Conservation (phyloP, 2,113 vertebrate genomes). For the Actenoides hombroni region DNA sequence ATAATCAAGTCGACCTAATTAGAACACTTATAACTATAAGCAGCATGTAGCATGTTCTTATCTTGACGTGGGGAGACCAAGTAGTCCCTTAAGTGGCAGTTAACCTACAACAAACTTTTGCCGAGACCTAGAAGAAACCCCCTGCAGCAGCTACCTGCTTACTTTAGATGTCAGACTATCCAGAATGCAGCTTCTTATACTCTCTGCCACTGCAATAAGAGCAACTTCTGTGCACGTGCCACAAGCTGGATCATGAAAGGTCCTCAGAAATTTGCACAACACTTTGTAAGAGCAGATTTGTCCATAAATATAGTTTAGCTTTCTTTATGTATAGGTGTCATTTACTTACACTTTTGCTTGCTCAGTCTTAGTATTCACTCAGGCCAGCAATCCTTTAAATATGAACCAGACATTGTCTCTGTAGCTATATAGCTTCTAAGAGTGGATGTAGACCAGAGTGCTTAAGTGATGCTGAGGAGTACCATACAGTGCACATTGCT, state of each 20-base stretch:
- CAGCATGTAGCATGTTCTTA: conserved; percentile 43
- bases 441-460: not conserved
- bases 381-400: not conserved
- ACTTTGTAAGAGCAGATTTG: not conserved
- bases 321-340: not conserved
- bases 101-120: conserved; percentile 10
- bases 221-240: not conserved
- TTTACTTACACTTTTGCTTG: not conserved
- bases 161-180: not conserved
- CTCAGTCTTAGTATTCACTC: not conserved
- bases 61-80: conserved; percentile 50
- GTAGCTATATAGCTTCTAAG: not conserved
- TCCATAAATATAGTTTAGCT: not conserved
- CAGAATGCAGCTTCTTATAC: not conserved
- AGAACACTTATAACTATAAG: conserved; percentile 45
- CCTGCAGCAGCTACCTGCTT: not conserved
- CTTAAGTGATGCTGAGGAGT: not conserved
- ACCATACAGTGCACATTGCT: fast-evolving
- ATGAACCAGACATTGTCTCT: not conserved
- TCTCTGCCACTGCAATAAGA: not conserved
- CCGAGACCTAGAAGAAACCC: not conserved
- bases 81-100: not conserved
- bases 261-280: not conserved
- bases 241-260: not conserved
- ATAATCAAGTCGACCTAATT: conserved; percentile 75